Conservation (phyloP, 35 echinoderm and acorn worm species). For the Lytechinus pictus region DNA sequence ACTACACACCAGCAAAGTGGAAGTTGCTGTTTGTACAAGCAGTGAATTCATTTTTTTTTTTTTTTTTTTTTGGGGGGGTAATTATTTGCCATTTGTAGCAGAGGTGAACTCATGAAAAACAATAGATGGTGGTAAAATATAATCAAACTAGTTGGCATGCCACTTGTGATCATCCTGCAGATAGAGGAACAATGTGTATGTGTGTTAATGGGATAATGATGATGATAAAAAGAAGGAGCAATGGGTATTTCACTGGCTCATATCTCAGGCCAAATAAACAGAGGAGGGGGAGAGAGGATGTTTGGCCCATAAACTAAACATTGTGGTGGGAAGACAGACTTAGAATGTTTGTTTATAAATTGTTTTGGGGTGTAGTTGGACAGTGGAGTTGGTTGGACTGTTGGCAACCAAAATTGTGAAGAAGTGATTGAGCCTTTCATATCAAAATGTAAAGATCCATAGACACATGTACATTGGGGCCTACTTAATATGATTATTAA, state of each 20-base stretch:
- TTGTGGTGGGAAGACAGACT: not conserved
- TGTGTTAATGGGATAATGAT: not conserved
- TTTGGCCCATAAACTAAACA: constrained; percentile 36
- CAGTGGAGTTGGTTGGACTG: too few species aligned
- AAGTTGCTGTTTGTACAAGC: too few species aligned
- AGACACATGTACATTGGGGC: too few species aligned
- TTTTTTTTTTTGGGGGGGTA: too few species aligned
- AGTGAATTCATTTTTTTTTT: too few species aligned
- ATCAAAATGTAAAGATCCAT: too few species aligned
- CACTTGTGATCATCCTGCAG: not conserved
- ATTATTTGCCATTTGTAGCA: too few species aligned
- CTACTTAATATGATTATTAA: too few species aligned
- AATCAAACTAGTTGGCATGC: not conserved
- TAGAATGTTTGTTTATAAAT: not conserved
- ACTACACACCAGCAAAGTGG: too few species aligned
- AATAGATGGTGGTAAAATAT: not conserved
- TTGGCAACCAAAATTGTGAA: too few species aligned
- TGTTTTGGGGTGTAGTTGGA: not conserved
- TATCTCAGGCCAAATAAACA: constrained; percentile 6
- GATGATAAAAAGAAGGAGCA: not conserved
- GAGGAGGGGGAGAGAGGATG: constrained; percentile 14
- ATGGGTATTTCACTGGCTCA: not conserved
- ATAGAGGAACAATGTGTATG: not conserved
- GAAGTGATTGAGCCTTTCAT: too few species aligned
- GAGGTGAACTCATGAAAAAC: not conserved